Evolutionary conservation across 2,797 vertebrate genomes (phyloP), one percentile per base, ranked within the genome.

Genomic region (Aeoliscus strigatus): DNA sequence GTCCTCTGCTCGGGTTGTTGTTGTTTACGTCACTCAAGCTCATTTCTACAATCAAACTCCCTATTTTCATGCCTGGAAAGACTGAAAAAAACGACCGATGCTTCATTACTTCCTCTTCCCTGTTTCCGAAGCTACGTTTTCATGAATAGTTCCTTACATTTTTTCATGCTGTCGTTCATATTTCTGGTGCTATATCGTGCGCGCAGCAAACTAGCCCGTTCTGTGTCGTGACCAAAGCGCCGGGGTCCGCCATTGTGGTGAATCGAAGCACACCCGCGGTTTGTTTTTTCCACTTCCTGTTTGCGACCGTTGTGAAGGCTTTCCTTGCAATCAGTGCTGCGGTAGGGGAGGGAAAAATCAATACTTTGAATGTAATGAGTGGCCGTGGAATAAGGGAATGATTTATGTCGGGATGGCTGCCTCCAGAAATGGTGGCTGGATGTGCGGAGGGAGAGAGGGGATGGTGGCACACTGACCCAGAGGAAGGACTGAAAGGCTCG

Each of bases 361-460:
- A 97, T 96, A 96, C 86, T 92, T 91, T 89, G 87, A 92, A 91
- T 93, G 90, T 93, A 93, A 90, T 89, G 90, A 91, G 91, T 90
- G 89, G 93, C 91, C 92, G 91, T 92, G 89, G 89, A 93, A 93
- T 93, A 94, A 90, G 88, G 89, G 91, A 92, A 92, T 94, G 93
- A 96, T 95, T 96, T 93, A 93, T 93, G 90, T 91, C 88, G 90
- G 88, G 89, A 91, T 88, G 88, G 88, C 90, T 91, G 86, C 89
- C 89, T 87, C 79, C 84, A 77, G 86, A 90, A 91, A 92, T 46
- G 42, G 88, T 83, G 86, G 80, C 69, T 27, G 79, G 77, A 83
- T 67, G 66, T 80, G 84, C 68, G 79, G 60, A 84, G 73, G 80
- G 84, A 69, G 74, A 76, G 77, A 70, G 73, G 77, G 75, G 75